phyloP scores from a whole-genome alignment of 2,797 vertebrate species.

The Coranthus polyacanthus region DNA sequence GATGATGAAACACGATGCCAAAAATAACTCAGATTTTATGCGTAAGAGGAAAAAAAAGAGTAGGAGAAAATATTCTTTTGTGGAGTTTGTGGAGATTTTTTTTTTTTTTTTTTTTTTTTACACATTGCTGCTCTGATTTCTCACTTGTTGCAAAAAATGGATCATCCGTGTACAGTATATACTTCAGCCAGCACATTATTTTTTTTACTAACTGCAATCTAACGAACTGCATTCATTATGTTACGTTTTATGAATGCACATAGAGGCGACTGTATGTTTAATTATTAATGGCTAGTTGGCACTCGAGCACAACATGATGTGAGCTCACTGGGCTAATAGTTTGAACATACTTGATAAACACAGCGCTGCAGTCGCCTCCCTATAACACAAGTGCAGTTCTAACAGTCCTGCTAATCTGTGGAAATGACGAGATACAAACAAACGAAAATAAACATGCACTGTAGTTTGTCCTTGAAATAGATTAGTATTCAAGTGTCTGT shows the following conservation, averaged over 20 bases:
- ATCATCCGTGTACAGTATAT: not conserved
- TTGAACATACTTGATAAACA: constrained; percentile 10
- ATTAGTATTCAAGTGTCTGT: not conserved
- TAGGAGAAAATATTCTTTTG: not conserved
- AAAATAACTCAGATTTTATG: not conserved
- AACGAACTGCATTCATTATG: constrained; percentile 15
- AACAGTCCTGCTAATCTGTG: not conserved
- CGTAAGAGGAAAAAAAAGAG: constrained; percentile 3
- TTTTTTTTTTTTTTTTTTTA: constrained; percentile 12
- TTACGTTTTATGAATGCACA: not conserved
- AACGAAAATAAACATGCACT: constrained; percentile 5
- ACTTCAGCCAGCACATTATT: not conserved
- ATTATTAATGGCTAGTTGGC: constrained; percentile 19
- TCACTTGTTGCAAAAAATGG: not conserved
- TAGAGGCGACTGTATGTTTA: constrained; percentile 25
- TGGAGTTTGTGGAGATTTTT: not conserved
- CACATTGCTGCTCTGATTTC: not conserved
- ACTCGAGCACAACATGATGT: constrained; percentile 15
- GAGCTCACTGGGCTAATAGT: constrained; percentile 7
- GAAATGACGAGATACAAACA: not conserved
- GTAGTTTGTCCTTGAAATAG: constrained; percentile 16
- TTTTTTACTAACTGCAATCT: not conserved
- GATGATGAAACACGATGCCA: constrained; percentile 3
- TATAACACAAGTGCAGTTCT: not conserved
- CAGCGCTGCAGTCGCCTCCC: not conserved